Conservation (phyloP, 2,113 vertebrate genomes). For the Erythrocercus mccallii region DNA sequence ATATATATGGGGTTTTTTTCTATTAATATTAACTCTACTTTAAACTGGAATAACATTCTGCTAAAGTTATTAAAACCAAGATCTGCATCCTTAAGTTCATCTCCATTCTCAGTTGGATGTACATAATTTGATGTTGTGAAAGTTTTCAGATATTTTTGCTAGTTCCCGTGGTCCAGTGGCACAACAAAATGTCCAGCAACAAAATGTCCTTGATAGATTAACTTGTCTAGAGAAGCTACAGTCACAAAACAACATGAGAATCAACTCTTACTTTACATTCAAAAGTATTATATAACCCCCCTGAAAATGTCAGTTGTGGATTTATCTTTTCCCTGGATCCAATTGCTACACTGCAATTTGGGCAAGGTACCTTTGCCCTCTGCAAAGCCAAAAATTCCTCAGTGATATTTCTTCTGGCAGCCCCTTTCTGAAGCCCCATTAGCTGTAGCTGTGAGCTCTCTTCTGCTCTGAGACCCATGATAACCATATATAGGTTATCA, state of each 20-base stretch:
- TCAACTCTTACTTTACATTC: neutral
- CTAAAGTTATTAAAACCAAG: neutral
- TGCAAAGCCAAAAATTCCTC: neutral
- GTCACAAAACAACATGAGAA: neutral
- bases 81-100: neutral
- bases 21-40: neutral
- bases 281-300: neutral
- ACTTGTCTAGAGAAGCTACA: neutral
- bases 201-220: neutral
- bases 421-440: neutral
- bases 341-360: neutral
- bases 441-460: neutral
- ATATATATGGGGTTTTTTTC: neutral
- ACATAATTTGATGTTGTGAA: neutral
- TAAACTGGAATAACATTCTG: neutral
- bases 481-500: neutral
- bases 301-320: neutral
- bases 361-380: neutral
- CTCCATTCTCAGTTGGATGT: neutral
- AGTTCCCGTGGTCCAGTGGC: neutral
- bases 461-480: neutral
- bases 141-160: neutral
- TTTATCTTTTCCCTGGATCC: neutral
- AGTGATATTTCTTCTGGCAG: neutral
- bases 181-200: neutral